phyloP scores from a whole-genome alignment of 2,797 vertebrate genomes.

The Remorina albescens region DNA sequence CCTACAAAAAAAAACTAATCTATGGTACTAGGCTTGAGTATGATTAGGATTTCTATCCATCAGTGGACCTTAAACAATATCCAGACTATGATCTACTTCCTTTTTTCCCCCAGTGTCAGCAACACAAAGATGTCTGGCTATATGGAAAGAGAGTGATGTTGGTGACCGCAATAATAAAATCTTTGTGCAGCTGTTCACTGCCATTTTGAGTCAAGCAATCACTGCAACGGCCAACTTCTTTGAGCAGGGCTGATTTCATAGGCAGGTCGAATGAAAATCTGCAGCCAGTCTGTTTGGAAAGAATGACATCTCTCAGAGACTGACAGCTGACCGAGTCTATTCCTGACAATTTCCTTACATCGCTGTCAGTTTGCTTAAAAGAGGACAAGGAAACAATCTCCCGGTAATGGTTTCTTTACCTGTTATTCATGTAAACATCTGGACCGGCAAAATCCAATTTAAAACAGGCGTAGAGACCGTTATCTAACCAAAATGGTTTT shows the following conservation, averaged over 20 bases:
- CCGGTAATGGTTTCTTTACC: constrained; percentile 48
- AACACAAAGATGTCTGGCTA: not conserved
- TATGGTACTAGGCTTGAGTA: not conserved
- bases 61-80: not conserved
- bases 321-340: constrained; percentile 68
- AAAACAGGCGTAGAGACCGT: too few relatives aligned
- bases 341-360: constrained; percentile 49
- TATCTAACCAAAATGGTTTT: too few relatives aligned
- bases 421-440: constrained; percentile 57
- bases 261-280: constrained; percentile 50
- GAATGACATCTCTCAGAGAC: constrained; percentile 24
- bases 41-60: not conserved
- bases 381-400: constrained; percentile 51
- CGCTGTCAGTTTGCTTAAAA: constrained; percentile 56
- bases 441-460: constrained; percentile 56
- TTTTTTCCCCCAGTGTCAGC: not conserved
- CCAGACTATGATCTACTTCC: not conserved
- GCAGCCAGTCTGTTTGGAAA: constrained; percentile 27
- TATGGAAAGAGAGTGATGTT: constrained; percentile 12
- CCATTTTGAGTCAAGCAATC: constrained; percentile 31
- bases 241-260: constrained; percentile 44
- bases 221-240: constrained; percentile 27
- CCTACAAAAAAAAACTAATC: not conserved
- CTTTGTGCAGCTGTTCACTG: constrained; percentile 22
- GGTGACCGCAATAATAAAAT: constrained; percentile 14